These are phyloP conservation scores for Porites lobata DNA, from an alignment of 92 coral and sea anemone genomes.

Conservation along the genomic window DNA sequence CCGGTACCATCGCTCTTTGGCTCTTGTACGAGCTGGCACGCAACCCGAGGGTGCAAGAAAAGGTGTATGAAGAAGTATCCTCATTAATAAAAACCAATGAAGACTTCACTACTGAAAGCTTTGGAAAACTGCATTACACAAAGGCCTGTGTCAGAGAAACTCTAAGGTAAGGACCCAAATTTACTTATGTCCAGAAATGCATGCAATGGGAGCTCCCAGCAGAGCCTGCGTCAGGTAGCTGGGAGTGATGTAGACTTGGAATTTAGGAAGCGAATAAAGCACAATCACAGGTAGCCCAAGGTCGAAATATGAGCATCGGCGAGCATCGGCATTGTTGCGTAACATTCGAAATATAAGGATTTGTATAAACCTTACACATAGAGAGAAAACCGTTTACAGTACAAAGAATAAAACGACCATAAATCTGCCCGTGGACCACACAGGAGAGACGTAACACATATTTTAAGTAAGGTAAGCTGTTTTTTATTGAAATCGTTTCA, in stretches of 20 bases:
- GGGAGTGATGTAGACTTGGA: neutral
- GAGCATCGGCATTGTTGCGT: too few relatives aligned
- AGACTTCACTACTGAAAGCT: conserved; percentile 7
- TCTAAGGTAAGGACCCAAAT: neutral
- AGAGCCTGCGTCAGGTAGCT: neutral
- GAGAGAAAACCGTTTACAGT: too few relatives aligned
- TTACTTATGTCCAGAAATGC: neutral
- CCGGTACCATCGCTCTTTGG: neutral
- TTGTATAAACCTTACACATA: too few relatives aligned
- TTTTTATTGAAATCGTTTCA: too few relatives aligned
- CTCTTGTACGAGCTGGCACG: conserved; percentile 18
- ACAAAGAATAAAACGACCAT: too few relatives aligned
- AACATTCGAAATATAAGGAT: too few relatives aligned
- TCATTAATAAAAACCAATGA: neutral
- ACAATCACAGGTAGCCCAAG: too few relatives aligned
- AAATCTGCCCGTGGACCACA: too few relatives aligned
- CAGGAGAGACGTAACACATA: too few relatives aligned
- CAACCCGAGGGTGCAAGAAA: neutral
- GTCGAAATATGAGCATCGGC: too few relatives aligned
- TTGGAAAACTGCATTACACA: conserved; percentile 3
- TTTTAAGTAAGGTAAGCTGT: too few relatives aligned
- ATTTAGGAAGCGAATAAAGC: too few relatives aligned
- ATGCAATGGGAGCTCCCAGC: neutral
- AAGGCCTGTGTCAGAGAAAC: conserved; percentile 12
- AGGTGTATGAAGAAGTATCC: conserved; percentile 10